Evolutionary conservation across 2,888 invertebrate species (phyloP), one percentile per base, ranked within the genome.

Genomic region (Norana najaformis): DNA sequence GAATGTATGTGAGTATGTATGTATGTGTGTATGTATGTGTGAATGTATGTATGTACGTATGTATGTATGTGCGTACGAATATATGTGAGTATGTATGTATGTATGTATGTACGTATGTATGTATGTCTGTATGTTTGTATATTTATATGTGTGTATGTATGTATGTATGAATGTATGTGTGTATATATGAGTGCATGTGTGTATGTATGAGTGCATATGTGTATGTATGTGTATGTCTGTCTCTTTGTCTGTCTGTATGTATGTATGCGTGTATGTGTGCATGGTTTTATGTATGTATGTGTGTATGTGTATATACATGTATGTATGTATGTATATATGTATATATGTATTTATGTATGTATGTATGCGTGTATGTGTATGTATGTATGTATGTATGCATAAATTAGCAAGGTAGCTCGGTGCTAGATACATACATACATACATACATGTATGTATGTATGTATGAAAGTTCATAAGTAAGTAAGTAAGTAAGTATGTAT

Each of bases 111-210:
- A 82, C 14, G 34, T 82, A 82, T 82, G 34, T 82, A 82, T 82
- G 34, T 20, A 82, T 82, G 14, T 82, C 16, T 82, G 34, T 82
- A 82, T 82, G n/a, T 34, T 23, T 82, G 82, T 41, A 2, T 41
- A 41, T 41, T 13, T n/a, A 83, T 83, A 13, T 14, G 23, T 83
- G 35, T 83, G 4, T 83, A 23, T n/a, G 94, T 92, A 95, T 95
- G 14, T 14, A 3, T n/a, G 30, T n/a, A 30, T n/a, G 3, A 30
- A 23, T 83, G 16, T 83, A 83, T 83, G 11, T 83, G 3, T 83
- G 11, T 83, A 20, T 83, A 30, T n/a, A 83, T 14, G 11, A 8
- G 30, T 83, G 16, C 30, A 83, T 83, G 16, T 83, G 30, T 83
- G 35, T 36, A 83, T 83, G 11, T 83, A 83, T 83, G 14, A 34